Conservation (phyloP, 2,888 invertebrate species). For the Argynnis bischoffii region DNA sequence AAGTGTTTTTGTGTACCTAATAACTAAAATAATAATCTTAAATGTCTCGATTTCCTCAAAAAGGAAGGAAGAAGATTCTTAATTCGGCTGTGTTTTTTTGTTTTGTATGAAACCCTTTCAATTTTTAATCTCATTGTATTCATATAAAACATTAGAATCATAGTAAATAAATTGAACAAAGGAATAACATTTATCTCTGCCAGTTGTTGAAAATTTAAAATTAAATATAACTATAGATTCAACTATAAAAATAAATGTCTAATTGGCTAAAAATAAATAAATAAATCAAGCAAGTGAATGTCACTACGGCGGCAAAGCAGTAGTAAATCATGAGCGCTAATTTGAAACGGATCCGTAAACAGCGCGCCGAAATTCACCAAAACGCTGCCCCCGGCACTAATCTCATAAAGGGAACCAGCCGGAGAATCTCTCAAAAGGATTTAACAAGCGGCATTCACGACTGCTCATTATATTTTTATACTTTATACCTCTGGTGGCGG, state of each 20-base stretch:
- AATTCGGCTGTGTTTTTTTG: no score
- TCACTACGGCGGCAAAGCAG: constrained; percentile 60
- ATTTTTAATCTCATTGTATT: no score
- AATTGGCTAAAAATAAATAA: constrained; percentile 32
- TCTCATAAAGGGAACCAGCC: constrained; percentile 69
- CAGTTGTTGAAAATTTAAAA: background rate
- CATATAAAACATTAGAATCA: no score
- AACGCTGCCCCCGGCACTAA: constrained; percentile 59
- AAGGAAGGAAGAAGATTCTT: no score
- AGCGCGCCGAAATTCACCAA: constrained; percentile 58
- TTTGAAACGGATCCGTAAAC: constrained; percentile 74
- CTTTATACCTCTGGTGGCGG: constrained; percentile 72
- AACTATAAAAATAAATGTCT: background rate
- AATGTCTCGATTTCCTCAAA: no score
- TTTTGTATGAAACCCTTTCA: no score
- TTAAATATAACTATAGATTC: constrained; percentile 3
- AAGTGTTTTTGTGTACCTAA: no score
- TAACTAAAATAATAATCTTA: no score
- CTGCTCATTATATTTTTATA: constrained; percentile 82
- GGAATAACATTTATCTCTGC: no score
- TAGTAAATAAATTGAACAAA: no score
- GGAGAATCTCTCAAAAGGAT: constrained; percentile 76
- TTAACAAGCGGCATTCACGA: constrained; percentile 80
- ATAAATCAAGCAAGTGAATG: constrained; percentile 64
- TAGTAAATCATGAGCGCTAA: constrained; percentile 73